A percentile compares a stretch with the other conserved stretches of the same genome.
These are phyloP conservation scores for Acrossocheilus fasciatus DNA, from an alignment of 2,797 vertebrate genomes.

Conservation along the genomic window DNA sequence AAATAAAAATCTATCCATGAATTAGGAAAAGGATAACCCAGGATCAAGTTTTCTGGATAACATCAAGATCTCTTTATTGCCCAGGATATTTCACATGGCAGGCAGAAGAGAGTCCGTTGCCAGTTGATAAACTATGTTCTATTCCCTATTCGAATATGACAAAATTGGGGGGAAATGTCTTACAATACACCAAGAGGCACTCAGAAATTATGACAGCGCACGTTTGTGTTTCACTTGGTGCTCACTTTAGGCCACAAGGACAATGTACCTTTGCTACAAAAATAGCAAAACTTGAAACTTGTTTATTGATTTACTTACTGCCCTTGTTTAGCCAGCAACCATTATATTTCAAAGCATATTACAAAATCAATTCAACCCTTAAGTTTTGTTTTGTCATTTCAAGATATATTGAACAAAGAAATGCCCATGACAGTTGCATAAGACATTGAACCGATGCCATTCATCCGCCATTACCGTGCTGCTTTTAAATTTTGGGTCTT, in stretches of 20 bases:
- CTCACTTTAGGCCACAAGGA: neutral
- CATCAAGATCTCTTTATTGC: neutral
- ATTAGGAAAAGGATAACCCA: slow-evolving; percentile 1
- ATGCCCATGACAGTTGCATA: slow-evolving; percentile 1
- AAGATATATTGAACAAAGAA: neutral
- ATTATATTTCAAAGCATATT: slow-evolving; percentile 12
- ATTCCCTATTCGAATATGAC: neutral
- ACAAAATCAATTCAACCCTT: slow-evolving; percentile 10
- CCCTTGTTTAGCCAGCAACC: slow-evolving; percentile 25
- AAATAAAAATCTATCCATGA: slow-evolving; percentile 5
- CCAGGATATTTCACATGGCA: slow-evolving; percentile 6
- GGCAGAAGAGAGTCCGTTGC: neutral
- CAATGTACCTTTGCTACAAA: neutral
- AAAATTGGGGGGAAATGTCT: neutral
- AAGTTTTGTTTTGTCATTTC: slow-evolving; percentile 6
- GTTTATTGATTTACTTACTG: slow-evolving; percentile 10
- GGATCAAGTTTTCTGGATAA: slow-evolving; percentile 11
- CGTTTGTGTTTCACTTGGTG: neutral
- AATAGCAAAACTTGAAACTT: slow-evolving; percentile 5
- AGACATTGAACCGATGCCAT: neutral
- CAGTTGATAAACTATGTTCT: neutral
- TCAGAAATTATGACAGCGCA: neutral
- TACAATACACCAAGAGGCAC: slow-evolving; percentile 1
- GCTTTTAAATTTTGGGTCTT: neutral
- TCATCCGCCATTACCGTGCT: neutral